A percentile compares a stretch with the other conserved stretches of the same genome.
phyloP scores from a whole-genome alignment of 1,140 invertebrate species.

The Lepidurus arcticus region DNA sequence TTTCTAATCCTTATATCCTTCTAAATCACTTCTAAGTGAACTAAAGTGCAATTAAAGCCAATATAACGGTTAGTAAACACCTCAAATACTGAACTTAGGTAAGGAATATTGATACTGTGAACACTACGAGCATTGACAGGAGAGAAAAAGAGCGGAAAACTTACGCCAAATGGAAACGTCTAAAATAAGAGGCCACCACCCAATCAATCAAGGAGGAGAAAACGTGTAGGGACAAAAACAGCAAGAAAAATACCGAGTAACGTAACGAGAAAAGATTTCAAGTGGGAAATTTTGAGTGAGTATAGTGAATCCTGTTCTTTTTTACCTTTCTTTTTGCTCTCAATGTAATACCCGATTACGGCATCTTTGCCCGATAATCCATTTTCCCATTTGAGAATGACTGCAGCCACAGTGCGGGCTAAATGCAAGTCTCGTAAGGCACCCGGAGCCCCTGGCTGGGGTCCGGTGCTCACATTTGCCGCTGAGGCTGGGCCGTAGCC shows the following conservation, averaged over 20 bases:
- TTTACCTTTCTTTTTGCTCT: conserved; percentile 76
- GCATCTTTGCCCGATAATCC: conserved; percentile 74
- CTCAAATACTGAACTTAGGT: too few relatives aligned
- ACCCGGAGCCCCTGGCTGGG: conserved; percentile 82
- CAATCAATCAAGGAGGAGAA: conserved; percentile 23
- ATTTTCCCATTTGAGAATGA: conserved; percentile 83
- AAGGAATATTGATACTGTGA: too few relatives aligned
- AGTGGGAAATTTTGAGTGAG: background rate
- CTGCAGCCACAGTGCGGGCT: conserved; percentile 70
- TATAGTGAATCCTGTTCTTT: background rate
- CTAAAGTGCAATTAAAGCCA: too few relatives aligned
- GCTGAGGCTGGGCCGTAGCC: conserved; percentile 67
- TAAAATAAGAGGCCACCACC: conserved; percentile 4
- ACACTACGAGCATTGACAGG: too few relatives aligned
- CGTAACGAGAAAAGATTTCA: background rate
- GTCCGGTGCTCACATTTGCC: conserved; percentile 81
- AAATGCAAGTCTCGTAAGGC: conserved; percentile 65
- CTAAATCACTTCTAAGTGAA: background rate
- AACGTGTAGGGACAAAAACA: conserved; percentile 25
- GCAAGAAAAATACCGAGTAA: conserved; percentile 24
- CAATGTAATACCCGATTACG: conserved; percentile 87
- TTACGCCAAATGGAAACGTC: conserved; percentile 21
- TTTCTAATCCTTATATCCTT: background rate
- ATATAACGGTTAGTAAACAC: too few relatives aligned
- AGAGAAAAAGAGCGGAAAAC: background rate